Percentiles rank a stretch among this genome's conserved stretches.
Conservation (phyloP, 2,797 vertebrate species). For the Echiichthys vipera region DNA sequence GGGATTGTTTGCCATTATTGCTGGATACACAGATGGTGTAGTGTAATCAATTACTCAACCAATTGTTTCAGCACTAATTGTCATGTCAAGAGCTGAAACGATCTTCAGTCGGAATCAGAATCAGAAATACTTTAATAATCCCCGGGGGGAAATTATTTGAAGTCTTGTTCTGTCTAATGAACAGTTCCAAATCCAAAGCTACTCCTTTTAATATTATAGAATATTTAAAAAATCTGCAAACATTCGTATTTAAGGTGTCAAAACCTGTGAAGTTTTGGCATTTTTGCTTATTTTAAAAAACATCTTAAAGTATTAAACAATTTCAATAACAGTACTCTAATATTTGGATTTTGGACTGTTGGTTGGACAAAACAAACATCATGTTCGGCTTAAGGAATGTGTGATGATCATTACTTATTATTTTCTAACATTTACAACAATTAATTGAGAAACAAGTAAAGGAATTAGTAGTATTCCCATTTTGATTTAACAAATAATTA, state of each 20-base stretch:
- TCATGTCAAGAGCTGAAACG: background rate
- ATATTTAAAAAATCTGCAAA: background rate
- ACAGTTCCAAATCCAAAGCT: background rate
- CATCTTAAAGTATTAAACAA: background rate
- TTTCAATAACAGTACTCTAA: background rate
- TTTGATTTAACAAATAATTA: constrained; percentile 12
- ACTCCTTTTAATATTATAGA: background rate
- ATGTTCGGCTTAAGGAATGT: too few species aligned
- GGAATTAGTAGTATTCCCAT: background rate
- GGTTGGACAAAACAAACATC: background rate
- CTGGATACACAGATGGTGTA: background rate
- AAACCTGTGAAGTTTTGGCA: too few species aligned
- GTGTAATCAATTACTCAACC: background rate
- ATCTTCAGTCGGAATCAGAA: too few species aligned
- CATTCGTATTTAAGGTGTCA: too few species aligned
- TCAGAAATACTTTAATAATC: too few species aligned
- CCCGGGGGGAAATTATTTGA: background rate
- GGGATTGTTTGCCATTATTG: background rate
- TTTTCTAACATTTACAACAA: background rate
- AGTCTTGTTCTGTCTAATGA: background rate
- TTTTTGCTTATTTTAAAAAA: too few species aligned
- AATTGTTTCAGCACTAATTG: background rate
- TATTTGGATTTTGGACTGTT: background rate
- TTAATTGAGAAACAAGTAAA: background rate
- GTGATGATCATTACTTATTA: background rate